A percentile compares a stretch with the other conserved stretches of the same genome.
These are phyloP conservation scores for Batillaria attramentaria DNA, from an alignment of 1,140 invertebrate species.

Conservation along the genomic window DNA sequence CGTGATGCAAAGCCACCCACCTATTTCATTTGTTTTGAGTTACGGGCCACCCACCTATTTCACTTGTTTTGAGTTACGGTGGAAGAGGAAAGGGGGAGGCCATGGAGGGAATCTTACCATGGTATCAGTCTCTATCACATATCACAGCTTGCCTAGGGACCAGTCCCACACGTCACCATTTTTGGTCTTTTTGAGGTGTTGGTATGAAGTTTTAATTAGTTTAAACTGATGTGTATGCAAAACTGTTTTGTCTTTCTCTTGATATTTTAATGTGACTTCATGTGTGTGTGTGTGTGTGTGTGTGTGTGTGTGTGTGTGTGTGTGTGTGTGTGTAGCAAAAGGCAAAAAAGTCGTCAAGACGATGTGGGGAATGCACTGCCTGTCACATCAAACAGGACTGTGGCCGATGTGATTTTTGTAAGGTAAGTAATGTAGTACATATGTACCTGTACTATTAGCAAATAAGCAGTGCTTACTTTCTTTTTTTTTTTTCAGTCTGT, in stretches of 20 bases:
- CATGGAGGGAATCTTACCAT: no score
- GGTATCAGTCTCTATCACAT: no score
- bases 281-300: neutral
- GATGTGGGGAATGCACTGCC: slow-evolving; percentile 87
- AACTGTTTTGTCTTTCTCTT: neutral
- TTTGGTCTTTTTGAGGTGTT: no score
- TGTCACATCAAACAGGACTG: slow-evolving; percentile 88
- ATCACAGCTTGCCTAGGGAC: no score
- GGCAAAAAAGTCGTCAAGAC: slow-evolving; percentile 65
- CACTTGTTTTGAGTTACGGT: neutral
- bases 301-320: neutral
- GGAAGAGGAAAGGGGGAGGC: neutral
- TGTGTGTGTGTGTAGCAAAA: no score
- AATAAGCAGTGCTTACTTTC: neutral
- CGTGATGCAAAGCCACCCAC: no score
- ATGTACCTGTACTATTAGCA: no score
- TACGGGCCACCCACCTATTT: neutral
- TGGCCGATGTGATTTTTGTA: slow-evolving; percentile 88
- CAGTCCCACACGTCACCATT: no score
- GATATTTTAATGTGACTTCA: no score
- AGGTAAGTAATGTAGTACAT: no score
- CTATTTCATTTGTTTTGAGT: neutral
- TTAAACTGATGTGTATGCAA: no score
- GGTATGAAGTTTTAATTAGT: no score
- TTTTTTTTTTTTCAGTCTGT: neutral